Evolutionary conservation across 2,113 vertebrate species (phyloP).

Genomic region (Pollachius pollachius): DNA sequence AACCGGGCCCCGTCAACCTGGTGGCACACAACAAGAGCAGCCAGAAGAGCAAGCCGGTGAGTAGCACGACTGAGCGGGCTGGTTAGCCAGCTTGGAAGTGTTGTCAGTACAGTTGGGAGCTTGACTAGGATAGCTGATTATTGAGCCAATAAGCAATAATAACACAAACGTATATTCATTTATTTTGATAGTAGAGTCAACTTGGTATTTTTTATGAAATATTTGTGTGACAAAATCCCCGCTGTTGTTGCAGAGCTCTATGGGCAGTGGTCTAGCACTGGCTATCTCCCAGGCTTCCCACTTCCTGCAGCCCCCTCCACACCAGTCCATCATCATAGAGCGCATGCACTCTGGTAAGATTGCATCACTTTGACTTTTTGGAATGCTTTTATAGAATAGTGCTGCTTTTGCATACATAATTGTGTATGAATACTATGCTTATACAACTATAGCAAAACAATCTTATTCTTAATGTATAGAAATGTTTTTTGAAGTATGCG

Average conservation of each 20-base stretch:
- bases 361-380: background rate
- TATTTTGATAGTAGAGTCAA: background rate
- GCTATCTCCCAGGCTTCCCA: conserved; percentile 98
- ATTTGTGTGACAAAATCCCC: background rate
- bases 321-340: conserved; percentile 99
- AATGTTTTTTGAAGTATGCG: too few species aligned
- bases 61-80: conserved; percentile 37
- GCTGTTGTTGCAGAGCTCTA: conserved; percentile 76
- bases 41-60: conserved; percentile 89
- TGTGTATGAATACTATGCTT: too few species aligned
- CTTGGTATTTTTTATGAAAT: background rate
- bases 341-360: conserved; percentile 97
- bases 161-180: too few species aligned
- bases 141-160: too few species aligned
- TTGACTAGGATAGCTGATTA: too few species aligned
- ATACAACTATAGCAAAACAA: too few species aligned
- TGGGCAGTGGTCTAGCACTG: conserved; percentile 91
- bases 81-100: background rate
- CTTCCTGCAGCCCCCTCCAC: conserved; percentile 97
- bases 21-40: conserved; percentile 90
- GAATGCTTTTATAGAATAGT: too few species aligned
- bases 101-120: background rate
- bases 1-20: conserved; percentile 88
- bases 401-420: too few species aligned
- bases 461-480: too few species aligned